A percentile compares a stretch with the other conserved stretches of the same genome.
phyloP scores from a whole-genome alignment of 2,888 invertebrate species.

The Cylloceria caligata region DNA sequence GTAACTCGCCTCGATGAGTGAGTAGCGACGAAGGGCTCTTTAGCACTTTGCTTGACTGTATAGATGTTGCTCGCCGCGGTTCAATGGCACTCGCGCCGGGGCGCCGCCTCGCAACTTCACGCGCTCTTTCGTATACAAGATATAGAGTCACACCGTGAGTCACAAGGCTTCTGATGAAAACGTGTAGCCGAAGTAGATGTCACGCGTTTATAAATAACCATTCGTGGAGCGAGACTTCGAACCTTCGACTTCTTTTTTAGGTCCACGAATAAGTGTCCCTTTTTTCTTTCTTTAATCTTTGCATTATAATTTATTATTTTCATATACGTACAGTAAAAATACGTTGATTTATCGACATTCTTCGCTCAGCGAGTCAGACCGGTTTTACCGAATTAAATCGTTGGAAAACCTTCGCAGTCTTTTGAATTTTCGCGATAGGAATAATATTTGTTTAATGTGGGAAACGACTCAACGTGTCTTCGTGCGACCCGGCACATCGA shows the following conservation, averaged over 20 bases:
- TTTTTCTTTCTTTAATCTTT: background rate
- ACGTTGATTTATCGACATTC: slow-evolving; percentile 38
- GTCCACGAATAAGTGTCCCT: slow-evolving; percentile 11
- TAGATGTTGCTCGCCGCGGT: slow-evolving; percentile 49
- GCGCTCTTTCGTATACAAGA: slow-evolving; percentile 48
- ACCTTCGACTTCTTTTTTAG: slow-evolving; percentile 10
- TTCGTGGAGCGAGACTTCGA: slow-evolving; percentile 21
- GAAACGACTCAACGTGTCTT: slow-evolving; percentile 15
- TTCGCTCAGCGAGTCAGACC: slow-evolving; percentile 56
- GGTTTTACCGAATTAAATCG: slow-evolving; percentile 49
- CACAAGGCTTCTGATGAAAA: slow-evolving; percentile 60
- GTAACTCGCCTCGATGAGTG: slow-evolving; percentile 54
- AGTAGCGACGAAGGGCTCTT: slow-evolving; percentile 59
- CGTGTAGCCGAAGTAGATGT: slow-evolving; percentile 53
- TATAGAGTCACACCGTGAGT: slow-evolving; percentile 53
- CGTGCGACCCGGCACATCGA: slow-evolving; percentile 50
- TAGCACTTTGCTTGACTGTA: slow-evolving; percentile 60
- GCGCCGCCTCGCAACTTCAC: slow-evolving; percentile 54
- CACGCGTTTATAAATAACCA: slow-evolving; percentile 64
- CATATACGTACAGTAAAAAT: slow-evolving; percentile 24
- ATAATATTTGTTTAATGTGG: slow-evolving; percentile 6
- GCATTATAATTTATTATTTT: slow-evolving; percentile 7
- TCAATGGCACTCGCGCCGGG: slow-evolving; percentile 64
- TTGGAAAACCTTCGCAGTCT: too few relatives aligned
- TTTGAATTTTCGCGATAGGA: too few relatives aligned